Conservation (phyloP, 1,140 invertebrate genomes). For the Drosophila ogumai region DNA sequence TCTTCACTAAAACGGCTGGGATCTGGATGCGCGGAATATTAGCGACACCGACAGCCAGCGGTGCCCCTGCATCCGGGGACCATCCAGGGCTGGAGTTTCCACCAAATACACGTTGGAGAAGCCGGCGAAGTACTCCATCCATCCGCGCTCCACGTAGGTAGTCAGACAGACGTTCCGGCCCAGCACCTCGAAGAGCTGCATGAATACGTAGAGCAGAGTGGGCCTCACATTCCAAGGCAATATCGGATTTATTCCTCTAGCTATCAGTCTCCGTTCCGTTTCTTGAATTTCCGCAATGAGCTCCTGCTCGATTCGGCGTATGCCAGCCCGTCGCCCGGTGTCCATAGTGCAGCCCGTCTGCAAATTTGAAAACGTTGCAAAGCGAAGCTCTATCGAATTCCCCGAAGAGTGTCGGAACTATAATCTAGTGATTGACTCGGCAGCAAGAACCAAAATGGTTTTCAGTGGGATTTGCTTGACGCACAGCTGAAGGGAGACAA, state of each 20-base stretch:
- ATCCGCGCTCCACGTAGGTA: slow-evolving; percentile 51
- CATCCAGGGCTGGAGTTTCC: not conserved
- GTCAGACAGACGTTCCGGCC: slow-evolving; percentile 20
- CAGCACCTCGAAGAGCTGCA: slow-evolving; percentile 30
- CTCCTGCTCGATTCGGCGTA: not conserved
- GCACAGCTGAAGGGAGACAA: not conserved
- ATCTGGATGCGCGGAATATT: slow-evolving; percentile 43
- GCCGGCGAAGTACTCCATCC: slow-evolving; percentile 52
- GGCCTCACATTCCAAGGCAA: not conserved
- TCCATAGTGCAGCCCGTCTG: slow-evolving; percentile 10
- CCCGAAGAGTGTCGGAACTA: not conserved
- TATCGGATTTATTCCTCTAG: not conserved
- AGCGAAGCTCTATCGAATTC: not conserved
- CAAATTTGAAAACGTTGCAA: slow-evolving; percentile 18
- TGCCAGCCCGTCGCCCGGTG: not conserved
- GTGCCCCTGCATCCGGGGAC: not conserved
- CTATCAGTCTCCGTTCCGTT: not conserved
- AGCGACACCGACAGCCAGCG: slow-evolving; percentile 59
- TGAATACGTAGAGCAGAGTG: slow-evolving; percentile 25
- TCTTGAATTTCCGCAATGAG: not conserved
- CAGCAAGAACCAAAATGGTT: not conserved
- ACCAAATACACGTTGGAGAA: slow-evolving; percentile 43
- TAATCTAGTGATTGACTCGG: slow-evolving; percentile 20
- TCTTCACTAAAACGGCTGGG: not conserved
- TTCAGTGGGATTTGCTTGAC: not conserved